These are phyloP conservation scores for Dryoscopus gambensis DNA, from an alignment of 2,113 vertebrate genomes.

Conservation along the genomic window DNA sequence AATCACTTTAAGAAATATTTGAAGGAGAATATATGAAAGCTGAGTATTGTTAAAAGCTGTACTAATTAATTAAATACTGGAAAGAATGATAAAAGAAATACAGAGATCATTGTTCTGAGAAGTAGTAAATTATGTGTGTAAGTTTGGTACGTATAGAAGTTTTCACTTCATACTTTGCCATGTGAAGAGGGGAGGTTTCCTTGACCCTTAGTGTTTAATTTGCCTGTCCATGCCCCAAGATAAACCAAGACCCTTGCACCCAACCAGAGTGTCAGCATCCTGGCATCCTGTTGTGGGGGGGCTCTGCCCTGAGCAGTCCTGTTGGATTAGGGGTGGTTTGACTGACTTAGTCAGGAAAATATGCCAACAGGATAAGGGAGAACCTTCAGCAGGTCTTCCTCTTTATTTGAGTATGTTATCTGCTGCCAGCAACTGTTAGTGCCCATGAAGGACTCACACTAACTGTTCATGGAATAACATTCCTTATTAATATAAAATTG, in stretches of 20 bases:
- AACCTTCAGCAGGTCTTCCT: not conserved
- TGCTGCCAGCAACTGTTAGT: not conserved
- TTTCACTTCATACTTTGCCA: not conserved
- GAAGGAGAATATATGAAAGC: not conserved
- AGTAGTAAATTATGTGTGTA: not conserved
- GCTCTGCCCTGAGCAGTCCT: not conserved
- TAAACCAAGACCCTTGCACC: not conserved
- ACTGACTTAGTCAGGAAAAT: not conserved
- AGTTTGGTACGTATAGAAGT: not conserved
- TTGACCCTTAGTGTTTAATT: not conserved
- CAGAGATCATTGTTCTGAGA: not conserved
- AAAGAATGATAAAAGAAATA: not conserved
- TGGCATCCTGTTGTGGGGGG: not conserved
- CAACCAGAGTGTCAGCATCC: not conserved
- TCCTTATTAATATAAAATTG: not conserved
- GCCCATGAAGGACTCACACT: not conserved
- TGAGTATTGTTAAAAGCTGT: not conserved
- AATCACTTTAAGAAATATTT: not conserved
- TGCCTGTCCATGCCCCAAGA: not conserved
- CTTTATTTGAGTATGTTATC: not conserved
- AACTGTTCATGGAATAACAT: not conserved
- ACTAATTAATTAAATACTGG: not conserved
- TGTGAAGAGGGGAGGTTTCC: not conserved
- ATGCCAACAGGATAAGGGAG: not conserved
- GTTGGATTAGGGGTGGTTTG: accelerated